Evolutionary conservation across 2,113 vertebrate species (phyloP).

Genomic region (Puntigrus tetrazona): DNA sequence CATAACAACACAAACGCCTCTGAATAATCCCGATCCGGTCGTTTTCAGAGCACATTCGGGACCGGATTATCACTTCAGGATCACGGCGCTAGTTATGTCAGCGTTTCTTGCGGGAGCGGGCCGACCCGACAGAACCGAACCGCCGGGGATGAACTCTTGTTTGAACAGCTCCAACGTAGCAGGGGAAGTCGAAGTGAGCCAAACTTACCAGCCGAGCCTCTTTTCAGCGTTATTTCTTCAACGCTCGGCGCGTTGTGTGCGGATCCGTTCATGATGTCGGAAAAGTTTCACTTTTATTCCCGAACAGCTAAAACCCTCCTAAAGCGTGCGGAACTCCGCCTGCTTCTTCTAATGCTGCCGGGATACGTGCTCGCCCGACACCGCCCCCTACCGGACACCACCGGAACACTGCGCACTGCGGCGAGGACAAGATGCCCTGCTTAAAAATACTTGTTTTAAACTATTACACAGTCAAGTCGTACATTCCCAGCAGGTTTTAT

Average conservation of each 20-base stretch:
- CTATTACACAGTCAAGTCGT: too few species aligned
- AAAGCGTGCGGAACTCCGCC: constrained; percentile 66
- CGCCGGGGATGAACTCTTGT: neutral
- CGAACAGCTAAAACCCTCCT: constrained; percentile 50
- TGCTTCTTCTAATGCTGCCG: constrained; percentile 47
- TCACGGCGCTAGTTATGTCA: neutral
- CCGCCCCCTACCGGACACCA: constrained; percentile 58
- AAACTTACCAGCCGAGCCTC: constrained; percentile 72
- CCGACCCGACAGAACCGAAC: neutral
- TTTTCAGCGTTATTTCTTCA: constrained; percentile 68
- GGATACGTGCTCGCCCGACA: neutral
- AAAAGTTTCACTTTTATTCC: constrained; percentile 26
- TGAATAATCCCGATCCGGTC: neutral
- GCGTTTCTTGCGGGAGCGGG: neutral
- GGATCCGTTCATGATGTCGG: constrained; percentile 73
- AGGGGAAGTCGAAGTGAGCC: neutral
- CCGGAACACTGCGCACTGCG: neutral
- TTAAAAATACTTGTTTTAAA: neutral
- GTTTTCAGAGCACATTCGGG: neutral
- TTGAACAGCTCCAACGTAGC: neutral
- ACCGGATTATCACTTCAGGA: neutral
- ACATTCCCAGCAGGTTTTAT: neutral
- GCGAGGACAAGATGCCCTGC: neutral
- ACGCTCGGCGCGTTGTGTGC: constrained; percentile 37
- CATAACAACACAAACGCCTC: neutral